Conservation (phyloP, 2,888 invertebrate genomes). For the Epistrophe eligans region DNA sequence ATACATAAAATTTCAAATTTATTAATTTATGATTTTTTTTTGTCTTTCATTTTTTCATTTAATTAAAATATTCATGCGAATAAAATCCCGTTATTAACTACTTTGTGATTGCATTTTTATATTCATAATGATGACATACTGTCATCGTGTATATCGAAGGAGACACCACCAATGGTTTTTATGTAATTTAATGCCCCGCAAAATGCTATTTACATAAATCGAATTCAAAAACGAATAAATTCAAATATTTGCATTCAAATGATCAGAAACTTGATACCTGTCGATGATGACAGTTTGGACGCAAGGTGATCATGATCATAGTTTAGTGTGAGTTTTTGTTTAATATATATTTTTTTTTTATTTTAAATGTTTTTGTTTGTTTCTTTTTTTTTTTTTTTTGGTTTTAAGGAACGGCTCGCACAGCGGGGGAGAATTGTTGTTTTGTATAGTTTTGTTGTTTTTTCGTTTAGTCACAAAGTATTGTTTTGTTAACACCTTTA, state of each 20-base stretch:
- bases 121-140: slow-evolving; percentile 55
- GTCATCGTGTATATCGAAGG: slow-evolving; percentile 65
- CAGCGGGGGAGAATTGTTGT: slow-evolving; percentile 67
- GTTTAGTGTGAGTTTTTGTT: slow-evolving; percentile 50
- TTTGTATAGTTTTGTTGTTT: not conserved
- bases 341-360: not conserved
- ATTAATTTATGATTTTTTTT: slow-evolving; percentile 1
- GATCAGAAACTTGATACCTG: slow-evolving; percentile 61
- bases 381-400: not conserved
- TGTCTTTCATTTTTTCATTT: not conserved
- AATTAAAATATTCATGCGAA: slow-evolving; percentile 62
- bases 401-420: slow-evolving; percentile 39
- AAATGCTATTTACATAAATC: slow-evolving; percentile 63
- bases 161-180: slow-evolving; percentile 46
- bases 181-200: slow-evolving; percentile 56
- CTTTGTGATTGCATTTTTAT: slow-evolving; percentile 55
- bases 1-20: slow-evolving; percentile 24
- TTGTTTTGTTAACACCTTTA: slow-evolving; percentile 73
- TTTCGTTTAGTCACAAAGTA: slow-evolving; percentile 35
- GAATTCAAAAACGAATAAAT: slow-evolving; percentile 33
- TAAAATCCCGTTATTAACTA: slow-evolving; percentile 56
- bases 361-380: not conserved
- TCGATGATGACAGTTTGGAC: slow-evolving; percentile 55
- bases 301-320: slow-evolving; percentile 63
- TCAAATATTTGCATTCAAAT: slow-evolving; percentile 68